Conservation (phyloP, 2,113 vertebrate genomes). For the Recurvirostra avosetta region DNA sequence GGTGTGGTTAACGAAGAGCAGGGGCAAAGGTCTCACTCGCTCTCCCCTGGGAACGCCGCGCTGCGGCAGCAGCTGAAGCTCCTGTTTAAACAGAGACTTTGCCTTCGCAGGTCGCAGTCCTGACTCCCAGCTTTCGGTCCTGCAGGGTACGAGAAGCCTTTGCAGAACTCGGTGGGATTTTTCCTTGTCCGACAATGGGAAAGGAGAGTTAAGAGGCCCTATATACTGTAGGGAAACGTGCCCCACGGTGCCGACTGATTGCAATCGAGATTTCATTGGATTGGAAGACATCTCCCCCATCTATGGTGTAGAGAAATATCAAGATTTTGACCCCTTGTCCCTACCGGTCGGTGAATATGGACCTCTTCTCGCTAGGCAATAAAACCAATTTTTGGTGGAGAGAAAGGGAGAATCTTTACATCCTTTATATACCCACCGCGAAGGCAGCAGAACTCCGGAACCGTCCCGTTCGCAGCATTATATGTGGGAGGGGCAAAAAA, state of each 20-base stretch:
- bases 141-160: not conserved
- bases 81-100: not conserved
- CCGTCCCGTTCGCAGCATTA: accelerated
- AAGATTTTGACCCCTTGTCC: not conserved
- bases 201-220: not conserved
- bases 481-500: not conserved
- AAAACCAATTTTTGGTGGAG: not conserved
- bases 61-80: not conserved
- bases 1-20: not conserved
- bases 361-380: not conserved
- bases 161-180: not conserved
- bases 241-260: accelerated
- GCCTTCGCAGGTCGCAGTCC: not conserved
- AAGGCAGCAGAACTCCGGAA: not conserved
- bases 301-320: not conserved
- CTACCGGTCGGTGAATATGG: not conserved
- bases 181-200: accelerated
- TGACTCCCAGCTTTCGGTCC: not conserved
- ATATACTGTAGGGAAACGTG: accelerated
- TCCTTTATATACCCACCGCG: not conserved
- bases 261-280: not conserved
- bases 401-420: not conserved
- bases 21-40: not conserved
- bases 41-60: accelerated
- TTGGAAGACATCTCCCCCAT: not conserved